Conservation (phyloP, 2,888 invertebrate genomes). For the Plebejus argus region DNA sequence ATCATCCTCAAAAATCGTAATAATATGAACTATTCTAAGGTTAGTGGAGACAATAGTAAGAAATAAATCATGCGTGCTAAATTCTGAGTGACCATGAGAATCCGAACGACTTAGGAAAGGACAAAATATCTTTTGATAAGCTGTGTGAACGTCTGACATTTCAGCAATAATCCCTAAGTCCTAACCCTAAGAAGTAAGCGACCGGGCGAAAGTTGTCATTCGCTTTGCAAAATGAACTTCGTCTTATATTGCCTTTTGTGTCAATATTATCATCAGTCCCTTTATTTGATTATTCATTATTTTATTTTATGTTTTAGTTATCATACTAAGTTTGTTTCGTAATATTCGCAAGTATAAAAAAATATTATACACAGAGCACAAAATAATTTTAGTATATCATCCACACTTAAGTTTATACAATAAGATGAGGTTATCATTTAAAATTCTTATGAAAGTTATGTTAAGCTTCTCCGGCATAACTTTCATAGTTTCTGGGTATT, state of each 20-base stretch:
- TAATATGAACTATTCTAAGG: too few relatives aligned
- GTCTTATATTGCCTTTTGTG: neutral
- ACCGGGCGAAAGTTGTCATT: constrained; percentile 9
- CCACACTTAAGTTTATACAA: neutral
- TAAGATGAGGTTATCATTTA: constrained; percentile 17
- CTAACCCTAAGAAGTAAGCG: constrained; percentile 19
- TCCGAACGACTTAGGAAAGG: constrained; percentile 12
- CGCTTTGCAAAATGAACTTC: neutral
- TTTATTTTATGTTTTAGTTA: neutral
- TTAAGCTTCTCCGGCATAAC: constrained; percentile 33
- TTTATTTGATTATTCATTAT: neutral
- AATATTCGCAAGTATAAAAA: neutral
- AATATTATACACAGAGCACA: neutral
- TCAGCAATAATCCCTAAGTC: constrained; percentile 21
- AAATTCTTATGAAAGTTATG: constrained; percentile 24
- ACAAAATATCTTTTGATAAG: constrained; percentile 2
- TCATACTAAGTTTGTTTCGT: neutral
- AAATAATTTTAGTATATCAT: neutral
- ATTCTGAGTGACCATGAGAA: neutral
- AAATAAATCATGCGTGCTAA: neutral
- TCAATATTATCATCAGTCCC: neutral
- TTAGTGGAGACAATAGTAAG: neutral
- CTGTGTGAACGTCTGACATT: constrained; percentile 8
- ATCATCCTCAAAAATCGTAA: neutral
- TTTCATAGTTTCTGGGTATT: constrained; percentile 50